Base-by-base conservation (phyloP, 2,888 invertebrate genomes). In the Pseudeuparius sepicola region DNA sequence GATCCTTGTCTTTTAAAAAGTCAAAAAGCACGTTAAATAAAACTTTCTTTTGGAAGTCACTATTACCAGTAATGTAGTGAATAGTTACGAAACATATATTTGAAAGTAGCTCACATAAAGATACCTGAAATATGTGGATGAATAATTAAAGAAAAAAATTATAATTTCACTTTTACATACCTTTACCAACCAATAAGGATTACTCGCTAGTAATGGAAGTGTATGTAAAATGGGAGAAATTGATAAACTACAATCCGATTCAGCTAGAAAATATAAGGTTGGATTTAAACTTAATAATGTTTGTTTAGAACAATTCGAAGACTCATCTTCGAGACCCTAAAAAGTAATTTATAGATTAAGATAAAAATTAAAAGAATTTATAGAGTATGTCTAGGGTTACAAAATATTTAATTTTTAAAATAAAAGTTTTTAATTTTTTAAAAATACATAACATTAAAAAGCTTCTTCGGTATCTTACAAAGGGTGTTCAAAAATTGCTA, bases 181-280 rank as follows among this genome's bases (percentile, higher is more conserved):
- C 66, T 82, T 82, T 28, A 89, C 81, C 31, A 90, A 65, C 83
- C 89, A 90, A 59, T 90, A 90, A 0, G 78, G 74, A 59, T 86
- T 86, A 24, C 66, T 64, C 36, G 75, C 73, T 2, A 85, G 66
- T 14, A 63, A 60, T 6, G 81, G 70, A 4, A 88, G 60, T 12
- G 68, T 61, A 41, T 75, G 70, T 26, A 88, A 58, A 4, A 79
- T 57, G 9, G 70, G 64, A 11, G 73, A 57, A 3, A 75, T 63
- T 7, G 68, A 51, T 2, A 61, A 49, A 61, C 72, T 73, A 42
- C 76, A 71, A 4, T 67, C 58, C 29, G 82, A 81, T 52, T 73
- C 68, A 36, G 78, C 60, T 14, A 88, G 50, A 9, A 70, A 61
- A 3, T 65, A 57, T 7, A 82, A 60, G 50, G 79, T 73, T 14